Base-by-base conservation (phyloP, 2,797 vertebrate genomes). In the Neosalanx taihuensis region DNA sequence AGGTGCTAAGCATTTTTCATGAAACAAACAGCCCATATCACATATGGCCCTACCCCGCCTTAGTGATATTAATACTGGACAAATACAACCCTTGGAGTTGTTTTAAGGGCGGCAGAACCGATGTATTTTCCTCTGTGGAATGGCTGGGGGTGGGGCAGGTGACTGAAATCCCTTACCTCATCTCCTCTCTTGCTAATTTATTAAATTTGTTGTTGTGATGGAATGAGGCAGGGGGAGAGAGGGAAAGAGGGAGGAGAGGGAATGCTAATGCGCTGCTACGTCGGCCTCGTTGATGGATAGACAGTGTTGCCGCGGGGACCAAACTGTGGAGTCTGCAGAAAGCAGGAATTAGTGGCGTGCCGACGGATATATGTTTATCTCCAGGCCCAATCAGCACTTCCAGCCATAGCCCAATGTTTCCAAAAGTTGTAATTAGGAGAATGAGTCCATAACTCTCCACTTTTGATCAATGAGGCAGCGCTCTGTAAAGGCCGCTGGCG, bases 381-480 rank as follows among this genome's bases (percentile, higher is more conserved):
- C 82, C 76, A 81, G 85, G 84, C 75, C 85, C 89, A 85, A 93
- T 94, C 92, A 90, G 90, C 89, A 89, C 81, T 93, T 91, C 90
- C 84, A 85, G 75, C 85, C 86, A 81, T 88, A 73, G 74, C 83
- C 73, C 87, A 85, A 88, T 86, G 88, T 89, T 92, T 89, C 84
- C 90, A 92, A 92, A 86, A 90, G 89, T 90, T 91, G 92, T 95
- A 94, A 95, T 94, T 93, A 94, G 90, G 92, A 90, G 94, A 95
- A 95, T 93, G 91, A 94, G 89, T 79, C 91, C 84, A 89, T 93
- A 90, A 93, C 91, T 94, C 64, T 92, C 88, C 84, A 72, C 90
- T 85, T 76, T 80, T 89, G 89, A 91, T 93, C 83, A 90, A 89
- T 91, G 91, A 73, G 89, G 81, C 59, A 80, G 84, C 87, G 89